Evolutionary conservation across 1,140 invertebrate genomes (phyloP).

Genomic region (Papilio polyxenes): DNA sequence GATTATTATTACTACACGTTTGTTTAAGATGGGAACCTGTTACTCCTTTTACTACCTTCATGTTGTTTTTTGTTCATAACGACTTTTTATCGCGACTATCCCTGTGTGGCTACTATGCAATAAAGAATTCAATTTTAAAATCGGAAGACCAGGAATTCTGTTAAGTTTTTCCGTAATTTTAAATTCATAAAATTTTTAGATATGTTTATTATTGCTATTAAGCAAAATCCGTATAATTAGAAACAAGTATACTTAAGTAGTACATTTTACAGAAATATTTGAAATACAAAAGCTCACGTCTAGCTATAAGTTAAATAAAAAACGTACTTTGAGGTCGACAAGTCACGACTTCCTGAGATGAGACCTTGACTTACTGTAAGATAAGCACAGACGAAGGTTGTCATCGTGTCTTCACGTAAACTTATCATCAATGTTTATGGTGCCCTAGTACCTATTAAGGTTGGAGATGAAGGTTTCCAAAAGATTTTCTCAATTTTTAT

Average conservation of each 20-base stretch:
- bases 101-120: not conserved
- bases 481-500: not conserved
- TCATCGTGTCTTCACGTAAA: not conserved
- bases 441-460: not conserved
- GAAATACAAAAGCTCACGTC: constrained; percentile 17
- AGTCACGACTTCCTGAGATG: constrained; percentile 37
- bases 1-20: not conserved
- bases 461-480: not conserved
- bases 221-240: not conserved
- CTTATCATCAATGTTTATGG: not conserved
- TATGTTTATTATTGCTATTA: not conserved
- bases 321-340: constrained; percentile 29
- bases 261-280: not conserved
- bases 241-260: not conserved
- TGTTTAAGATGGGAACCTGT: constrained; percentile 6
- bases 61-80: not conserved
- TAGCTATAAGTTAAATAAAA: constrained; percentile 28
- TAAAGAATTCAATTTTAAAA: not conserved
- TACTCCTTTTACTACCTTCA: constrained; percentile 20
- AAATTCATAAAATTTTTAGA: not conserved
- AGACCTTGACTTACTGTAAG: constrained; percentile 12
- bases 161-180: not conserved
- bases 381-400: constrained; percentile 10
- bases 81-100: constrained; percentile 1
- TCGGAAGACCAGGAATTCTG: not conserved